phyloP scores from a whole-genome alignment of 2,113 vertebrate species.

The Charina bottae region DNA sequence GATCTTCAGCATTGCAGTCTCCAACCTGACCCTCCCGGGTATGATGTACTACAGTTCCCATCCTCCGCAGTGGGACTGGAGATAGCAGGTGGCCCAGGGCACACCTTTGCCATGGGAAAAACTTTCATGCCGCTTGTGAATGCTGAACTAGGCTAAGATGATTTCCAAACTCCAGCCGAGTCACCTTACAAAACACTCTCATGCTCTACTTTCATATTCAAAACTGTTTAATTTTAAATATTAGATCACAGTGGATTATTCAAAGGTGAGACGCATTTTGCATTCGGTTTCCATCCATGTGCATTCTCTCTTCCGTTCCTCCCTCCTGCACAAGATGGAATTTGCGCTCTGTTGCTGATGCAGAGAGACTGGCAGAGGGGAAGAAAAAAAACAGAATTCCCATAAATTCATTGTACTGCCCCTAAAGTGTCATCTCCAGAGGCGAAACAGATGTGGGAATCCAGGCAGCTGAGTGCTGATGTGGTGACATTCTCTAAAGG shows the following conservation, averaged over 20 bases:
- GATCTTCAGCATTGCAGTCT: background rate
- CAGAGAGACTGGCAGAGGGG: background rate
- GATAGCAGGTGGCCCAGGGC: background rate
- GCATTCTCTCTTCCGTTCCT: background rate
- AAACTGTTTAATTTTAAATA: conserved; percentile 10
- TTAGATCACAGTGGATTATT: background rate
- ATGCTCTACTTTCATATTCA: background rate
- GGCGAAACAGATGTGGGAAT: background rate
- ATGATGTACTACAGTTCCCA: background rate
- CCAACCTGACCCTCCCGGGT: background rate
- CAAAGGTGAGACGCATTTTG: background rate
- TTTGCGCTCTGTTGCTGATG: background rate
- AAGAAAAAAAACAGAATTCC: background rate
- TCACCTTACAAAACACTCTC: background rate
- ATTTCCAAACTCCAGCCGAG: background rate
- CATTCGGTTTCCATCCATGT: background rate
- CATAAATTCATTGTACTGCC: background rate
- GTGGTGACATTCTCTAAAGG: background rate
- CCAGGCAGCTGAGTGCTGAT: background rate
- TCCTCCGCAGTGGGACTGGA: background rate
- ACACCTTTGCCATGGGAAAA: background rate
- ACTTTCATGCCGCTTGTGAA: background rate
- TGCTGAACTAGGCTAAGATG: background rate
- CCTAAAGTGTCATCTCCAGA: background rate
- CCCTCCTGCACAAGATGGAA: accelerated